Percentiles rank a stretch among this genome's conserved stretches.
These are phyloP conservation scores for Mastacembelus armatus DNA, from an alignment of 2,797 vertebrate species.

Conservation along the genomic window DNA sequence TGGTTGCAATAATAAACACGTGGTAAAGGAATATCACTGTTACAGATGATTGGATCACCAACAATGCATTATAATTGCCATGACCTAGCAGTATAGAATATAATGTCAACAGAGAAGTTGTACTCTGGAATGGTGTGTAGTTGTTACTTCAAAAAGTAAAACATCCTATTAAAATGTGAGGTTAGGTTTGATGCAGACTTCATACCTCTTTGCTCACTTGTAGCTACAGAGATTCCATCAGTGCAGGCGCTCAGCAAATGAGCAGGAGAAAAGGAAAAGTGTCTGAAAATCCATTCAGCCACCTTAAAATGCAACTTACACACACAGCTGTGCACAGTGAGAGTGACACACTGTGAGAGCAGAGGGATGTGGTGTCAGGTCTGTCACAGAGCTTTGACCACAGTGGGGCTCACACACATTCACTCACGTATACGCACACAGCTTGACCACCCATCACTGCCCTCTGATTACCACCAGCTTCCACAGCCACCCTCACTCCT, in stretches of 20 bases:
- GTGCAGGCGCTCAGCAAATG: constrained; percentile 46
- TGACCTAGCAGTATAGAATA: no score
- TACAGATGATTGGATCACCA: no score
- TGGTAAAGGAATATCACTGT: no score
- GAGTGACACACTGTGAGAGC: constrained; percentile 63
- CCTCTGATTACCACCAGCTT: constrained; percentile 77
- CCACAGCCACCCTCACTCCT: constrained; percentile 67
- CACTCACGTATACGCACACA: constrained; percentile 47
- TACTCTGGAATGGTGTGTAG: no score
- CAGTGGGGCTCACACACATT: constrained; percentile 50
- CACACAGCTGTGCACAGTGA: constrained; percentile 71
- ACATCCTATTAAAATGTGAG: constrained; percentile 1
- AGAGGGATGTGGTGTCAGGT: constrained; percentile 60
- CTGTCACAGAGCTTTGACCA: constrained; percentile 74
- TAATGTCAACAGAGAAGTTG: no score
- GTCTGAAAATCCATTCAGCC: constrained; percentile 68
- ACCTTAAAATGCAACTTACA: constrained; percentile 63
- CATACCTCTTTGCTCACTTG: constrained; percentile 21
- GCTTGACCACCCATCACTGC: constrained; percentile 79
- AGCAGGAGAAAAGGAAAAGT: constrained; percentile 52
- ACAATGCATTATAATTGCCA: no score
- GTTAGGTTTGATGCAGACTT: constrained; percentile 31
- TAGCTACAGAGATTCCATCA: constrained; percentile 23
- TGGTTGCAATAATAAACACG: no score
- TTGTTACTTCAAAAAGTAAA: no score